A percentile compares a stretch with the other conserved stretches of the same genome.
phyloP scores from a whole-genome alignment of 2,113 vertebrate genomes.

The Bolborhynchus lineola region DNA sequence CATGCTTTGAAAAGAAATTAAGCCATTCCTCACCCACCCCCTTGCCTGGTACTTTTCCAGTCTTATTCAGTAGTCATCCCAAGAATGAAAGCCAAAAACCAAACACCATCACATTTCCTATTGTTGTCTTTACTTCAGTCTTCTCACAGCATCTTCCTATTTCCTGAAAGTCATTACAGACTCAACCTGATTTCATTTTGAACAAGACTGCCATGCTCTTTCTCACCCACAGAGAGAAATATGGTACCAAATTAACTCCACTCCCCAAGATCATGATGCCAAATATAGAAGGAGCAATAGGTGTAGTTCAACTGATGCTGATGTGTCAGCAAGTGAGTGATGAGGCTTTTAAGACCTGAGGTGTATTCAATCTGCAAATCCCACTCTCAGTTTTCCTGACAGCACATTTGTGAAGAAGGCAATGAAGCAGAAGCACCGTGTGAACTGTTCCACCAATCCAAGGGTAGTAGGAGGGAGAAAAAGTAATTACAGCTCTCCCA shows the following conservation, averaged over 20 bases:
- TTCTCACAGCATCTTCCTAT: not conserved
- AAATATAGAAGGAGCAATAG: not conserved
- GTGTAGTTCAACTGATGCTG: not conserved
- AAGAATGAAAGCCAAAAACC: not conserved
- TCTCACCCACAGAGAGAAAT: not conserved
- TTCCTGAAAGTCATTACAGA: not conserved
- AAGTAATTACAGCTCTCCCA: not conserved
- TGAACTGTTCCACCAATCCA: not conserved
- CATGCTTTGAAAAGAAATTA: not conserved
- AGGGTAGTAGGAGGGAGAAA: not conserved
- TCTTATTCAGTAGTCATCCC: not conserved
- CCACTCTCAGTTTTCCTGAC: not conserved
- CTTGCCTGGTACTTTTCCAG: not conserved
- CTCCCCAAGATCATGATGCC: not conserved
- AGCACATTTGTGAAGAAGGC: not conserved
- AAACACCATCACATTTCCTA: not conserved
- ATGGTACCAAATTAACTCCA: not conserved
- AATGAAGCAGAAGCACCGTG: not conserved
- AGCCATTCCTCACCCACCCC: not conserved
- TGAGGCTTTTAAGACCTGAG: not conserved
- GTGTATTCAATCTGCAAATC: not conserved
- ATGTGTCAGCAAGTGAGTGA: not conserved
- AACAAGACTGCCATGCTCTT: not conserved
- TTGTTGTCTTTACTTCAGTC: not conserved
- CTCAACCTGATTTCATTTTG: not conserved